Evolutionary conservation across 2,888 invertebrate species (phyloP).

Genomic region (Diaprepes abbreviatus): DNA sequence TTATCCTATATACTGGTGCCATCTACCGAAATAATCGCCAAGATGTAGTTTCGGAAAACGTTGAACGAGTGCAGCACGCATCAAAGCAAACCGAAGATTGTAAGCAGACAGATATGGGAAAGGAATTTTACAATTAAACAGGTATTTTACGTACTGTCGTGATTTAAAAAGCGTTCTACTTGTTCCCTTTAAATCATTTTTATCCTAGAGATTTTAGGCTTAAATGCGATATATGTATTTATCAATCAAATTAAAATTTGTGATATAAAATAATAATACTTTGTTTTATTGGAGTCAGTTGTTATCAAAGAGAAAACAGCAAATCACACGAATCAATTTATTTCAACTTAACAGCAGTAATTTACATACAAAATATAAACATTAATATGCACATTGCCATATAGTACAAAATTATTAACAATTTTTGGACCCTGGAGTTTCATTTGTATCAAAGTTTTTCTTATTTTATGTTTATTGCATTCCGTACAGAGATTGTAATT

Average conservation of each 20-base stretch:
- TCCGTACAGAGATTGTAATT: too few relatives aligned
- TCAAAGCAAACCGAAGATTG: constrained; percentile 12
- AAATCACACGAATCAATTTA: constrained; percentile 38
- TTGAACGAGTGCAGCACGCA: constrained; percentile 47
- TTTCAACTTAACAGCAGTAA: constrained; percentile 50
- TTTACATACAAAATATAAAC: constrained; percentile 48
- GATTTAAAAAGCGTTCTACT: too few relatives aligned
- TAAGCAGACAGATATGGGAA: not conserved
- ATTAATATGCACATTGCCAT: constrained; percentile 48
- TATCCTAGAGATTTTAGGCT: too few relatives aligned
- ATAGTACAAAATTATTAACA: constrained; percentile 25
- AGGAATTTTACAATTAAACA: not conserved
- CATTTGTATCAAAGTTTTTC: constrained; percentile 13
- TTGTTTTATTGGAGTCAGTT: too few relatives aligned
- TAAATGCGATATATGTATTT: too few relatives aligned
- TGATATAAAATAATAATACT: too few relatives aligned
- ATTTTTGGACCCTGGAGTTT: constrained; percentile 25
- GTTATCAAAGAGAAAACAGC: too few relatives aligned
- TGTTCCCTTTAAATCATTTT: too few relatives aligned
- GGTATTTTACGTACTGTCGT: too few relatives aligned
- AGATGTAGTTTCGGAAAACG: not conserved
- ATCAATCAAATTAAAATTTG: too few relatives aligned
- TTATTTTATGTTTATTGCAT: not conserved
- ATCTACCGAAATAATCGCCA: constrained; percentile 53
- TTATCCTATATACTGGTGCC: constrained; percentile 59